Base-by-base conservation (phyloP, 1,140 invertebrate genomes). In the Drosophila suzukii region DNA sequence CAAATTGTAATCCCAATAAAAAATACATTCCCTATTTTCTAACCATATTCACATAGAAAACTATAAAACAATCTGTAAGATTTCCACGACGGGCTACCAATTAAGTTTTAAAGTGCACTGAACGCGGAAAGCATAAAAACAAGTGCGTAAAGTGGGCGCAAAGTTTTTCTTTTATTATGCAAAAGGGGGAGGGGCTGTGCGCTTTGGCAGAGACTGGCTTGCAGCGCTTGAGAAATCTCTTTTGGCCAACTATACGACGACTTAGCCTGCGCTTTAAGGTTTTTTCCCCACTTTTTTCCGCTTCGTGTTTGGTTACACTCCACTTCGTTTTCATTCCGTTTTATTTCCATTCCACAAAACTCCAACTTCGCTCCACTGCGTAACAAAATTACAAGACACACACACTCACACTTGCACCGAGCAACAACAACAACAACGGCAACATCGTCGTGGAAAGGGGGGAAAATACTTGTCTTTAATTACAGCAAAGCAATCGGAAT, bases 301-400 rank as follows among this genome's bases (percentile, higher is more conserved):
- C 49, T 75, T 76, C 67, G 67, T 57, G 43, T 76, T 56, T 78
- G 75, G 71, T 68, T 78, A 86, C 79, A 86, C 83, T 88, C 78
- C 79, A 86, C 75, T 86, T 86, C 65, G 78, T 47, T 51, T 51
- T 17, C 47, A 49, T 67, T 81, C 41, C 82, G 63, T 30, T 47
- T 20, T 12, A 47, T 27, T 30, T 51, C 49, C 49, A 51, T 72
- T 81, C 41, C 82, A 76, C 66, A 71, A 65, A 65, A 74, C 73
- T 85, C 81, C 73, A 75, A 68, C 58, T 74, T 58, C 83, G 82
- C 82, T 86, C 71, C 83, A 79, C 82, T 82, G 82, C 82, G 82
- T 86, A 82, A 86, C 82, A 62, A 85, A 84, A 84, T 84, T 84
- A 76, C 81, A 83, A 84, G 72, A 68, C 57, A 73, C 57, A 70